Evolutionary conservation across 1,140 invertebrate genomes (phyloP).

Genomic region (Tetramorium simillimum): DNA sequence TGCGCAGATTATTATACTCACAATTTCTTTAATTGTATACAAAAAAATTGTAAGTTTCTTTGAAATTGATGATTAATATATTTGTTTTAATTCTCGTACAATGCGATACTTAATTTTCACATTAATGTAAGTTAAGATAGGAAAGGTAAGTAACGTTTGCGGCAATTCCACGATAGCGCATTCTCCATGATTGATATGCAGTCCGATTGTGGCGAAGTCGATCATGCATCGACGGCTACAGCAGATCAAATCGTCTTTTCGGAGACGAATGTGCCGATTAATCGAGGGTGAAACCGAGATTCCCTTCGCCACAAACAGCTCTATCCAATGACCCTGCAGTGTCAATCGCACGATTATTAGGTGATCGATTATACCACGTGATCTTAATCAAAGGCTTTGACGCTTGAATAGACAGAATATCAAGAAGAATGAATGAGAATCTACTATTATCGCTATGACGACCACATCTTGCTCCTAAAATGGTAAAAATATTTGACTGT

Average conservation of each 20-base stretch:
- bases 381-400: slow-evolving; percentile 1
- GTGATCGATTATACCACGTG: slow-evolving; percentile 32
- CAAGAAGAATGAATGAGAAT: background rate
- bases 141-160: background rate
- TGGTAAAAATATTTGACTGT: too few species aligned
- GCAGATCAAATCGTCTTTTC: slow-evolving; percentile 19
- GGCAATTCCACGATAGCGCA: background rate
- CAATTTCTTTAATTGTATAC: background rate
- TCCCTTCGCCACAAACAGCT: slow-evolving; percentile 1
- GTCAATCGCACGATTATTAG: slow-evolving; percentile 43
- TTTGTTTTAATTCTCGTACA: background rate
- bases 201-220: background rate
- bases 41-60: background rate
- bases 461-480: background rate
- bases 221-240: background rate
- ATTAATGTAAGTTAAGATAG: background rate
- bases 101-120: background rate
- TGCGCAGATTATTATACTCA: background rate
- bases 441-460: background rate
- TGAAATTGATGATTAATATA: background rate
- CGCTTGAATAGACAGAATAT: background rate
- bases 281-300: slow-evolving; percentile 44
- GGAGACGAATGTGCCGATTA: slow-evolving; percentile 46
- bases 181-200: slow-evolving; percentile 28
- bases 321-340: slow-evolving; percentile 7